Conservation (phyloP, 2,797 vertebrate species). For the Telmatherina bonti region DNA sequence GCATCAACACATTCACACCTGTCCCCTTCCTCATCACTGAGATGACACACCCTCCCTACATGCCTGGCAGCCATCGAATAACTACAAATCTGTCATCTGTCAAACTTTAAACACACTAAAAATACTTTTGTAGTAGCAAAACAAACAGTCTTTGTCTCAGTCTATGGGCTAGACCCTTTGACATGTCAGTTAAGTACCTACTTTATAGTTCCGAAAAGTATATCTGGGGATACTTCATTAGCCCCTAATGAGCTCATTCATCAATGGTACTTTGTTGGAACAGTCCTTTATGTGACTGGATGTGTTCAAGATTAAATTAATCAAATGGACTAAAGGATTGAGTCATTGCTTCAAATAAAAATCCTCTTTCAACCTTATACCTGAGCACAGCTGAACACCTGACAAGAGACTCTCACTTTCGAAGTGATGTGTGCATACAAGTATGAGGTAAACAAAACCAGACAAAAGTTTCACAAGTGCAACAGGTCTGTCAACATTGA, state of each 20-base stretch:
- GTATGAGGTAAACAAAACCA: background rate
- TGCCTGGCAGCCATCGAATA: constrained; percentile 8
- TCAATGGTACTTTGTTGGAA: constrained; percentile 49
- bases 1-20: constrained; percentile 64
- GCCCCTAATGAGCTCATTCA: constrained; percentile 40
- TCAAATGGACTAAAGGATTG: constrained; percentile 38
- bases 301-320: constrained; percentile 41
- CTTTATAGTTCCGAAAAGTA: background rate
- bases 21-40: constrained; percentile 51
- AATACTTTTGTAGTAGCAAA: constrained; percentile 1
- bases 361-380: constrained; percentile 38
- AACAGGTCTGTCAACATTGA: constrained; percentile 67
- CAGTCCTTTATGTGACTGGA: constrained; percentile 2
- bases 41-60: constrained; percentile 49
- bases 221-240: constrained; percentile 2
- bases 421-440: background rate
- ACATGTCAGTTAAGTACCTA: background rate
- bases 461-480: constrained; percentile 29
- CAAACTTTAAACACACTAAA: constrained; percentile 5
- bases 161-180: background rate
- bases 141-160: constrained; percentile 4
- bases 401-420: constrained; percentile 6
- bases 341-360: background rate
- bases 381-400: background rate
- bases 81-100: constrained; percentile 25